phyloP scores from a whole-genome alignment of 2,888 invertebrate genomes.

The Agapetus fuscipes region DNA sequence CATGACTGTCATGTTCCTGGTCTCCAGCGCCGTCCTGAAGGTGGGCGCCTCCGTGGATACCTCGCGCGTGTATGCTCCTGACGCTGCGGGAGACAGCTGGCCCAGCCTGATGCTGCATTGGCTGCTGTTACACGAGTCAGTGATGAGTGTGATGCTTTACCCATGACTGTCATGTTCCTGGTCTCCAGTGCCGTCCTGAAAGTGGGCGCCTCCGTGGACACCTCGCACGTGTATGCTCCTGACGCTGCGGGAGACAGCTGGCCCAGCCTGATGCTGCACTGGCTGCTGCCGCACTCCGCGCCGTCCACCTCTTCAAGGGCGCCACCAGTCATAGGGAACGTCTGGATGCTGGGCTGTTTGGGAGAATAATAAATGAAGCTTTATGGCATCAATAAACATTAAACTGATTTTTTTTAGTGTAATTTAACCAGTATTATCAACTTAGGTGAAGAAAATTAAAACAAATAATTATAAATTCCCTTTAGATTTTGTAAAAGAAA shows the following conservation, averaged over 20 bases:
- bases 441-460: too few species aligned
- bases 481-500: too few species aligned
- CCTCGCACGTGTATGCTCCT: conserved; percentile 39
- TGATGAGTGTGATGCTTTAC: too few species aligned
- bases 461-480: too few species aligned
- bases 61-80: conserved; percentile 38
- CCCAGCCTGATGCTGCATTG: conserved; percentile 32
- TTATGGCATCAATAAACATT: too few species aligned
- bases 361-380: neutral
- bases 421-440: too few species aligned
- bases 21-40: conserved; percentile 36
- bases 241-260: conserved; percentile 28
- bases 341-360: conserved; percentile 25
- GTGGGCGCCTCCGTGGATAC: conserved; percentile 44
- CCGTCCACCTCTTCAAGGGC: conserved; percentile 25
- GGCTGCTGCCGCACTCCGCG: conserved; percentile 27
- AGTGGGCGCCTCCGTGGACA: conserved; percentile 41
- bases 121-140: conserved; percentile 27
- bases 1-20: conserved; percentile 38
- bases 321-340: conserved; percentile 32
- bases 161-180: conserved; percentile 38
- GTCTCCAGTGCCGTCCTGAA: conserved; percentile 37
- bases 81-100: conserved; percentile 28
- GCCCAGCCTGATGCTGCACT: conserved; percentile 31
- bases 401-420: too few species aligned